These are phyloP conservation scores for Gryllus longicercus DNA, from an alignment of 2,888 invertebrate genomes.

Conservation along the genomic window DNA sequence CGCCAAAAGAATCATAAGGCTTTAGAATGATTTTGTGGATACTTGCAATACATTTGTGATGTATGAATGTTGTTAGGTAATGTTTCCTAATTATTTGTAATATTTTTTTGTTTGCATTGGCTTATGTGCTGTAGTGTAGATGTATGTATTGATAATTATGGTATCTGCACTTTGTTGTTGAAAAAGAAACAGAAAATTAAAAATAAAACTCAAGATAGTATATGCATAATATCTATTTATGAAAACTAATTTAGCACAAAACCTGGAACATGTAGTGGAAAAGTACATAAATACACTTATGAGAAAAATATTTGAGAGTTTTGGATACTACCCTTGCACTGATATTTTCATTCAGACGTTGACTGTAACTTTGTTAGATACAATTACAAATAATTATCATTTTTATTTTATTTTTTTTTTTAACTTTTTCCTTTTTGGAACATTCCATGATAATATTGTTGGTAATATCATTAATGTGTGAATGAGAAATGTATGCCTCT, in stretches of 20 bases:
- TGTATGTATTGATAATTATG: conserved; percentile 17
- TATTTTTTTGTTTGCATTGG: background rate
- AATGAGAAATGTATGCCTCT: background rate
- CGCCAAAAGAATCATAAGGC: background rate
- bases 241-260: conserved; percentile 1
- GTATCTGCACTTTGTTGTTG: conserved; percentile 17
- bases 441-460: background rate
- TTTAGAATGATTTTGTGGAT: background rate
- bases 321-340: background rate
- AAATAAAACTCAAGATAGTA: background rate
- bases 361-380: background rate
- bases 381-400: background rate
- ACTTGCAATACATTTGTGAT: conserved; percentile 17
- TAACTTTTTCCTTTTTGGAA: background rate
- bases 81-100: background rate
- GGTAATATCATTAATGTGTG: background rate
- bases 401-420: background rate
- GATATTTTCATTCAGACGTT: background rate
- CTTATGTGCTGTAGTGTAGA: conserved; percentile 17
- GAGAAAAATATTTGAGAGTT: background rate
- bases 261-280: background rate
- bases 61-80: background rate
- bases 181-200: background rate
- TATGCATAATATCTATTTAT: background rate
- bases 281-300: background rate